These are phyloP conservation scores for Drosophila gaucha DNA, from an alignment of 2,888 invertebrate species.

Conservation along the genomic window DNA sequence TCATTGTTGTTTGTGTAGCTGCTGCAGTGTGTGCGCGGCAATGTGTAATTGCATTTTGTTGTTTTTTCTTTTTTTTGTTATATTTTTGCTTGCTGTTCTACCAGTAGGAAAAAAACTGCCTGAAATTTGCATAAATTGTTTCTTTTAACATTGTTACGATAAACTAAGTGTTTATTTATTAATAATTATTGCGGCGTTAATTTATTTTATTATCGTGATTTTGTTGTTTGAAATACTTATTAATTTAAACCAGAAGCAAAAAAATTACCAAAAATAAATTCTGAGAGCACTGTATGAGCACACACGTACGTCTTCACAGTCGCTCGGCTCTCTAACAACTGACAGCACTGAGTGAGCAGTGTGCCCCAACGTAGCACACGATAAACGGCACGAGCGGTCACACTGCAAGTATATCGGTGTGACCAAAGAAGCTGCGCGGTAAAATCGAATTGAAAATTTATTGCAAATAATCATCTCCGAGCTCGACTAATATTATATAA, in stretches of 20 bases:
- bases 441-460: slow-evolving; percentile 33
- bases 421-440: slow-evolving; percentile 23
- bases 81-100: slow-evolving; percentile 51
- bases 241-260: slow-evolving; percentile 60
- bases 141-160: slow-evolving; percentile 45
- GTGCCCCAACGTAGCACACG: slow-evolving; percentile 37
- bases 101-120: slow-evolving; percentile 50
- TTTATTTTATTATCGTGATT: slow-evolving; percentile 51
- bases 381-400: slow-evolving; percentile 12
- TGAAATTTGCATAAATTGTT: slow-evolving; percentile 57
- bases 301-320: slow-evolving; percentile 77
- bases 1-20: slow-evolving; percentile 34
- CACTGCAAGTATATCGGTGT: slow-evolving; percentile 28
- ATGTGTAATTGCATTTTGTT: slow-evolving; percentile 43
- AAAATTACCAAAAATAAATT: slow-evolving; percentile 77
- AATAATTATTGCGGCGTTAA: slow-evolving; percentile 53
- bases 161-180: slow-evolving; percentile 44
- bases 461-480: slow-evolving; percentile 12
- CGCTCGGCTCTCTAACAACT: slow-evolving; percentile 67
- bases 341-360: slow-evolving; percentile 41
- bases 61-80: slow-evolving; percentile 19
- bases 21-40: slow-evolving; percentile 45
- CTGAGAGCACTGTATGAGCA: slow-evolving; percentile 76
- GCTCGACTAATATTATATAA: slow-evolving; percentile 27
- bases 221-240: slow-evolving; percentile 50